These are phyloP conservation scores for Cyprinus carpio DNA, from an alignment of 2,113 vertebrate species.

Conservation along the genomic window DNA sequence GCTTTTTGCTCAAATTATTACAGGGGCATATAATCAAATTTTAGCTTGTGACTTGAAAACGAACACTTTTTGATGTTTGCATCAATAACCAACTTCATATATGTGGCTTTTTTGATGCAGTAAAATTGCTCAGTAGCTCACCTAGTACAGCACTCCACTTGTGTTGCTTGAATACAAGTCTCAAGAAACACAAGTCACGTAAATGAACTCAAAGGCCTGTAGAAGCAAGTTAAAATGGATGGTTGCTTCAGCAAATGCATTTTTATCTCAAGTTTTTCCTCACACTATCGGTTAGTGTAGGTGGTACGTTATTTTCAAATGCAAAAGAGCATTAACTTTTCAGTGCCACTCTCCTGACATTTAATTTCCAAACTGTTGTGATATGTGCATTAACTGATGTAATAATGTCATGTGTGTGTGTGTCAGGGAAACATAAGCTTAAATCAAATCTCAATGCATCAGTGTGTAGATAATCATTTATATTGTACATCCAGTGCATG, in stretches of 20 bases:
- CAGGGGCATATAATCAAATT: background rate
- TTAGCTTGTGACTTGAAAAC: background rate
- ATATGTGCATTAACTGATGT: background rate
- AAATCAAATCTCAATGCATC: background rate
- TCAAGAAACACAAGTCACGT: background rate
- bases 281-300: background rate
- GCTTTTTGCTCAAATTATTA: background rate
- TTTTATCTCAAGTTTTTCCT: background rate
- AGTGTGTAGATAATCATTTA: background rate
- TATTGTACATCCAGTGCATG: no score
- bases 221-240: background rate
- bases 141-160: no score
- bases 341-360: background rate
- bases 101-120: no score
- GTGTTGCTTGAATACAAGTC: no score
- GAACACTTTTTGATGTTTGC: background rate
- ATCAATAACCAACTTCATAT: no score
- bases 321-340: background rate
- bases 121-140: no score
- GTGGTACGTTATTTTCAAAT: background rate
- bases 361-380: background rate
- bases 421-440: background rate
- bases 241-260: background rate
- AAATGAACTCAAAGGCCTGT: background rate
- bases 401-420: background rate